Base-by-base conservation (phyloP, 1,140 invertebrate genomes). In the Grapholita molesta region DNA sequence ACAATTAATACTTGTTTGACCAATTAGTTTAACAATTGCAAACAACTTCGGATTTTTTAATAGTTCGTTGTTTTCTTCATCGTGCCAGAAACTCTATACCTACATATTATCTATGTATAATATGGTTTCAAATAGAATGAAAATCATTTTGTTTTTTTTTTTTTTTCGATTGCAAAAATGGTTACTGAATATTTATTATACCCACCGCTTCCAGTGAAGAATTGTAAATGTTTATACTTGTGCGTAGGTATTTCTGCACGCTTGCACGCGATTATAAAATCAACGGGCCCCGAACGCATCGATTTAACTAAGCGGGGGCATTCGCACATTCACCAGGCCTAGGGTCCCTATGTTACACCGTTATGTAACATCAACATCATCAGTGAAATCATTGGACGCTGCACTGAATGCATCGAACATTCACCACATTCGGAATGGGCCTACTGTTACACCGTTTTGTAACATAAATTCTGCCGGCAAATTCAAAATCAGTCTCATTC, bases 261-360 rank as follows among this genome's bases (percentile, higher is more conserved):
- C 64, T 70, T 66, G 71, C 71, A 73, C 70, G 64, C 69, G 80
- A 86, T 89, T 89, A 87, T 84, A 86, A 87, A 88, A 86, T 89
- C 86, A 86, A 71, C 78, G 81, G 74, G 83, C 75, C 72, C 72
- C 66, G 75, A 78, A 83, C 82, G 83, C 86, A 86, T 89, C 83
- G 83, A 85, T 86, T 89, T 82, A 83, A 78, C 77, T 75, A 73
- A 79, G 76, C 71, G 76, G 74, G 75, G 74, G 78, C 76, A 80
- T 84, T 81, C 78, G 78, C 78, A 79, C 82, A 76, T 80, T 76
- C 77, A 72, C 75, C 78, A 70, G 76, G 79, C 74, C 74, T 70
- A 76, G 68, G 72, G 38, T 70, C 21, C 67, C 33, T 6, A 42
- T 72, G 18, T 84, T 57, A 89, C 84, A 88, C 86, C 75, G 82